Conservation (phyloP, 2,797 vertebrate species). For the Xyrichtys novacula region DNA sequence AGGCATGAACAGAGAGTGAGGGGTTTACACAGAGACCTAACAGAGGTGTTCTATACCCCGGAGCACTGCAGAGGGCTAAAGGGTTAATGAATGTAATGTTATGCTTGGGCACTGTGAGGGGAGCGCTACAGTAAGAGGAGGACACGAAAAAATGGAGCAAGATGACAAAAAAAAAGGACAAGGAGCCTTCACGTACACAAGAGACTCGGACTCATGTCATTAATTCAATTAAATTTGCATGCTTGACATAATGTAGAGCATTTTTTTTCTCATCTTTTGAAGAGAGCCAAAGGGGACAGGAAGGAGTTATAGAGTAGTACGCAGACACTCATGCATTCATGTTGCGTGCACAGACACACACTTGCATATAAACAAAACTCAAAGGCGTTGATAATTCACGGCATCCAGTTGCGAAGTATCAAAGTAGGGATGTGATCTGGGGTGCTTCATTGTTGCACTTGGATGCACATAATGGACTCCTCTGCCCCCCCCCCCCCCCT, state of each 20-base stretch:
- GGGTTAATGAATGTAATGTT: slow-evolving; percentile 76
- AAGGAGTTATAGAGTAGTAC: slow-evolving; percentile 75
- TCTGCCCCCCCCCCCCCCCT: slow-evolving; percentile 53
- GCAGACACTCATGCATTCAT: slow-evolving; percentile 42
- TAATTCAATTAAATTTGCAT: slow-evolving; percentile 93
- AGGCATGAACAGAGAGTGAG: slow-evolving; percentile 60
- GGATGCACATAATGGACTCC: slow-evolving; percentile 89
- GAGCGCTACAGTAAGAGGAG: slow-evolving; percentile 53
- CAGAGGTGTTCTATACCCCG: slow-evolving; percentile 67
- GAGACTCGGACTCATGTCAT: slow-evolving; percentile 89
- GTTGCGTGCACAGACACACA: slow-evolving; percentile 51
- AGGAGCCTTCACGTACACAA: slow-evolving; percentile 86
- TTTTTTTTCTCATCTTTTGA: slow-evolving; percentile 80
- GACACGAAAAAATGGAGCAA: slow-evolving; percentile 29
- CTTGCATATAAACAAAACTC: slow-evolving; percentile 49
- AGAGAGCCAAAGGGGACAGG: slow-evolving; percentile 86
- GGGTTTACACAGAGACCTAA: slow-evolving; percentile 72
- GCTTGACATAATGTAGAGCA: slow-evolving; percentile 88
- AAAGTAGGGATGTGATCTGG: slow-evolving; percentile 82
- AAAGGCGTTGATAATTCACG: slow-evolving; percentile 43
- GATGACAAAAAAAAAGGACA: slow-evolving; percentile 56
- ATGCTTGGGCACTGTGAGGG: slow-evolving; percentile 79
- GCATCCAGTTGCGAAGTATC: slow-evolving; percentile 43
- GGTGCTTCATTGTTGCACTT: slow-evolving; percentile 89
- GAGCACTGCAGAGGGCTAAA: slow-evolving; percentile 68